phyloP scores from a whole-genome alignment of 2,113 vertebrate species.

The Scophthalmus maximus region DNA sequence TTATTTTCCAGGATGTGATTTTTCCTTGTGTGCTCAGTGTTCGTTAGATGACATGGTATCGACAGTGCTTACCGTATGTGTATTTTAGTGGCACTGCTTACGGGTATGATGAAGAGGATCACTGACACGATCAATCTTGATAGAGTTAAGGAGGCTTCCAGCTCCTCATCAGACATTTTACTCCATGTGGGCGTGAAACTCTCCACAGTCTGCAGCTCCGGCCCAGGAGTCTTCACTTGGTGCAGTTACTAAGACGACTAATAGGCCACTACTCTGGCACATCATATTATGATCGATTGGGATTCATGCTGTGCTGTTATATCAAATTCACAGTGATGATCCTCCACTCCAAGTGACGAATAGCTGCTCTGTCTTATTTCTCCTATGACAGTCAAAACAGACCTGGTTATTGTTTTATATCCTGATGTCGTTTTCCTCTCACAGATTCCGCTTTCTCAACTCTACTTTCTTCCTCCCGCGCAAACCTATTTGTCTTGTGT shows the following conservation, averaged over 20 bases:
- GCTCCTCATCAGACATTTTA: conserved; percentile 53
- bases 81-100: conserved; percentile 52
- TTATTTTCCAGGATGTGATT: conserved; percentile 7
- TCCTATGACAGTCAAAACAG: conserved; percentile 41
- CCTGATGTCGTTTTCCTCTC: conserved; percentile 1
- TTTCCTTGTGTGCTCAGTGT: conserved; percentile 2
- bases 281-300: conserved; percentile 63
- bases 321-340: conserved; percentile 56
- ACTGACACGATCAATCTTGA: conserved; percentile 67
- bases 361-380: conserved; percentile 15
- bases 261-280: conserved; percentile 36
- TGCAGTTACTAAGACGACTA: conserved; percentile 48
- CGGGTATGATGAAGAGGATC: conserved; percentile 61
- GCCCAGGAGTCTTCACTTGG: conserved; percentile 6
- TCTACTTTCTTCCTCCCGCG: background rate
- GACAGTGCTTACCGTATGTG: conserved; percentile 44
- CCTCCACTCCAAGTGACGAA: conserved; percentile 15
- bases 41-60: conserved; percentile 33
- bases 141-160: conserved; percentile 57
- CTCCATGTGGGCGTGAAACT: conserved; percentile 36
- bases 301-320: conserved; percentile 49
- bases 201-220: conserved; percentile 19
- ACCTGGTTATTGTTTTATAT: conserved; percentile 28
- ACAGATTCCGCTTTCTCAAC: conserved; percentile 3
- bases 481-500: conserved; percentile 18